Percentiles rank a stretch among this genome's conserved stretches.
phyloP scores from a whole-genome alignment of 1,140 invertebrate species.

The Limonius californicus region DNA sequence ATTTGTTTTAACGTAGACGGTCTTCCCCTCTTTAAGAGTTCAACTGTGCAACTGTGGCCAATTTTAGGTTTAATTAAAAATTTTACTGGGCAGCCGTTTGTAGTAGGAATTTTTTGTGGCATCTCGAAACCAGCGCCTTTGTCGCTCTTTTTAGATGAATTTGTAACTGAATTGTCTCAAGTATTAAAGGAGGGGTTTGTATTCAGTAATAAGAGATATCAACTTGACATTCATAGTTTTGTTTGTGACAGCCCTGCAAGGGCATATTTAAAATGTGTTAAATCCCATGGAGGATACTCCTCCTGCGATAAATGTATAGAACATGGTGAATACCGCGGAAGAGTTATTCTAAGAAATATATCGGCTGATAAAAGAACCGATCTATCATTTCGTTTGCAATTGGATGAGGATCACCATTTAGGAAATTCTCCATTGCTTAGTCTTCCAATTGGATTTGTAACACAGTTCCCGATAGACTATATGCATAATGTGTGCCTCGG shows the following conservation, averaged over 20 bases:
- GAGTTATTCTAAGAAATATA: conserved; percentile 29
- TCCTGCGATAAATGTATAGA: conserved; percentile 13
- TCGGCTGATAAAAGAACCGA: conserved; percentile 30
- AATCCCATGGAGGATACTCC: conserved; percentile 1
- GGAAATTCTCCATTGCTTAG: conserved; percentile 30
- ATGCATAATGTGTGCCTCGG: conserved; percentile 48
- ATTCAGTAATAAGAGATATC: background rate
- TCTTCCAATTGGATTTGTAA: conserved; percentile 42
- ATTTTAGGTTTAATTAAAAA: conserved; percentile 22
- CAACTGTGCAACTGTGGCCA: conserved; percentile 19
- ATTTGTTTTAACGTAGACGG: conserved; percentile 21
- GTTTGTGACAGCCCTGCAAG: conserved; percentile 12
- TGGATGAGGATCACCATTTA: conserved; percentile 41
- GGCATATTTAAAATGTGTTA: conserved; percentile 14
- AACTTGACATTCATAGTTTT: background rate
- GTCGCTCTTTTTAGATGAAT: background rate
- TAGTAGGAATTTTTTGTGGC: background rate
- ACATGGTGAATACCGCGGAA: conserved; percentile 27
- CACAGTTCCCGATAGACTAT: conserved; percentile 43
- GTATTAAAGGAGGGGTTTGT: background rate
- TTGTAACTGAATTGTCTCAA: background rate
- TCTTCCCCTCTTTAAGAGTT: conserved; percentile 19
- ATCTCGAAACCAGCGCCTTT: background rate
- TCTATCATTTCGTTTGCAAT: conserved; percentile 30
- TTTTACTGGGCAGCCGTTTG: background rate